These are phyloP conservation scores for Megaceryle alcyon DNA, from an alignment of 2,797 vertebrate genomes.

Conservation along the genomic window DNA sequence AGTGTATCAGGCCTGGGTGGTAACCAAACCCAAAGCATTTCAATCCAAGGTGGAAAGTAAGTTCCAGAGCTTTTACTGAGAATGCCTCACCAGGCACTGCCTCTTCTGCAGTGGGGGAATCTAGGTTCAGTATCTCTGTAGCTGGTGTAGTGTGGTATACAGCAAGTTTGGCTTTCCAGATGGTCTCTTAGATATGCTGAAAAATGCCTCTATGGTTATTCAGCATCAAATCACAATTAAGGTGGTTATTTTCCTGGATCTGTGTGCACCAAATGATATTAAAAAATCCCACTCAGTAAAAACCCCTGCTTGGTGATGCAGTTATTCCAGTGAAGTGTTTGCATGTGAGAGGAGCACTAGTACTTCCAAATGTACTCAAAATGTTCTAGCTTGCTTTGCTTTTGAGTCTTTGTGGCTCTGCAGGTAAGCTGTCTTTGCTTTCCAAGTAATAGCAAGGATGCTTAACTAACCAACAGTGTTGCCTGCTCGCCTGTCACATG, in stretches of 20 bases:
- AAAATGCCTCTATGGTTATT: neutral
- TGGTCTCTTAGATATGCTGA: rapidly evolving
- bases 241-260: neutral
- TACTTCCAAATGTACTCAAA: neutral
- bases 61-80: neutral
- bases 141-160: neutral
- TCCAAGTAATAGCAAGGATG: neutral
- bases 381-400: neutral
- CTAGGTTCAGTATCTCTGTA: neutral
- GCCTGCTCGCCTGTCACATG: neutral
- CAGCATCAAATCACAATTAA: neutral
- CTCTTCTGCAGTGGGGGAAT: neutral
- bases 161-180: neutral
- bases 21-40: slow-evolving; percentile 23
- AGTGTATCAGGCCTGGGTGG: neutral
- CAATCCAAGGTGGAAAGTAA: neutral
- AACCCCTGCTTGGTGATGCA: neutral
- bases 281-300: neutral
- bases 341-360: neutral
- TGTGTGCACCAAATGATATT: neutral
- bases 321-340: neutral
- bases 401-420: neutral
- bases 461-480: neutral
- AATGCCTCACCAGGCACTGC: neutral
- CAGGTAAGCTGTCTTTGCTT: neutral